Conservation (phyloP, 2,888 invertebrate species). For the Sesamia inferens region DNA sequence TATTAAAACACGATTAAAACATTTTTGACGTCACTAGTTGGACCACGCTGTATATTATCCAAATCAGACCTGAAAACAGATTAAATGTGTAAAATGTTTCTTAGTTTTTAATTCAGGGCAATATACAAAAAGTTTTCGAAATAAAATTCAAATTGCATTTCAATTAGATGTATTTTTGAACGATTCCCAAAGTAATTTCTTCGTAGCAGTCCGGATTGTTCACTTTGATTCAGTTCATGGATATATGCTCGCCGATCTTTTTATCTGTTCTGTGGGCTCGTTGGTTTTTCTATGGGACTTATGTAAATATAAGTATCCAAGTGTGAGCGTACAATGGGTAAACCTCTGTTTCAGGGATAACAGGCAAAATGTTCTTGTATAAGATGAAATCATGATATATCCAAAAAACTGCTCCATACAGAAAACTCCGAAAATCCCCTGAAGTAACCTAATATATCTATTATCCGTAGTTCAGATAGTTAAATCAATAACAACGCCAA, state of each 20-base stretch:
- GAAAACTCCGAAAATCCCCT: neutral
- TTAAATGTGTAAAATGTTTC: neutral
- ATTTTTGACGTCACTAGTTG: too few relatives aligned
- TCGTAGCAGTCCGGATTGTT: neutral
- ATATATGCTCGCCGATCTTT: neutral
- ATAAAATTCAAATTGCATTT: neutral
- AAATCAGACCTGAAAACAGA: neutral
- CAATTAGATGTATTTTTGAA: too few relatives aligned
- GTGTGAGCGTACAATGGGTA: neutral
- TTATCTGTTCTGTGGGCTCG: too few relatives aligned
- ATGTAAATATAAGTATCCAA: too few relatives aligned
- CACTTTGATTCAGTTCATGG: neutral
- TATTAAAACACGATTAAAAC: too few relatives aligned
- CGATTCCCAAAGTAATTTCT: too few relatives aligned
- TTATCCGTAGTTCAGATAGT: neutral
- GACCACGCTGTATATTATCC: neutral
- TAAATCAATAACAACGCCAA: neutral
- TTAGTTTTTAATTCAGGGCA: neutral
- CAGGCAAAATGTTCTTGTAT: neutral
- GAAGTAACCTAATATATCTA: neutral
- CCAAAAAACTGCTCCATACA: neutral
- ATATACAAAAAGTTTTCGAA: neutral
- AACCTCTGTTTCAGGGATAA: neutral
- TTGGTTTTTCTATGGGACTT: neutral
- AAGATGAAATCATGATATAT: neutral